Evolutionary conservation across 2,113 vertebrate genomes (phyloP), one percentile per base, ranked within the genome.

Genomic region (Semnornis frantzii): DNA sequence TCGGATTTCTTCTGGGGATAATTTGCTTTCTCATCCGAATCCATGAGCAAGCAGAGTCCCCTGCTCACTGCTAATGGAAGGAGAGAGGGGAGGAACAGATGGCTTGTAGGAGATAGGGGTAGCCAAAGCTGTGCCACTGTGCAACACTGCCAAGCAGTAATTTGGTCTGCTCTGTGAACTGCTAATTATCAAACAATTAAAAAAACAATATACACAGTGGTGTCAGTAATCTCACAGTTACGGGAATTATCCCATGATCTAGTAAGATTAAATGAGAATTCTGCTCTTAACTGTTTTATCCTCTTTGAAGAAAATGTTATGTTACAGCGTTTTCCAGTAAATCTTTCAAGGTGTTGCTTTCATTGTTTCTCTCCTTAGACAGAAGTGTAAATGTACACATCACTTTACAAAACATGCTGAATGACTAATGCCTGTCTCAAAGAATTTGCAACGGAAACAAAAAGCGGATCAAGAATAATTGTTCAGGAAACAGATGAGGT

Each of bases 151-250:
- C 88, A 97, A 94, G 59, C n/a, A 92, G 46, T 78, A 94, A 90
- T 95, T 94, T 87, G 90, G 82, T 92, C 76, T 94, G 84, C 69
- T 90, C 52, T 30, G 59, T 79, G 90, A 96, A 92, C 66, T 93
- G 64, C 91, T 95, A 95, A 96, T 97, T 96, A 94, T 90, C 72
- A 94, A 94, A 94, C 94, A 96, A 96, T 92, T 95, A 94, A 92
- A 96, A 75, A 46, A 96, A 79, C 80, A 86, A 78, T 82, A 92
- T 82, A 89, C 90, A 86, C 76, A 85, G 75, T 85, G 52, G 86
- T 87, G 74, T 79, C 88, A 87, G 76, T 94, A 91, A 87, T 96
- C 85, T 92, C 82, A 74, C 31, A 76, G 81, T 92, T 76, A 71
- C 70, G 81, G 84, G 87, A 94, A 89, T 91, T 83, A 79, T 93